Evolutionary conservation across 2,797 vertebrate species (phyloP).

Genomic region (Acanthiza pusilla): DNA sequence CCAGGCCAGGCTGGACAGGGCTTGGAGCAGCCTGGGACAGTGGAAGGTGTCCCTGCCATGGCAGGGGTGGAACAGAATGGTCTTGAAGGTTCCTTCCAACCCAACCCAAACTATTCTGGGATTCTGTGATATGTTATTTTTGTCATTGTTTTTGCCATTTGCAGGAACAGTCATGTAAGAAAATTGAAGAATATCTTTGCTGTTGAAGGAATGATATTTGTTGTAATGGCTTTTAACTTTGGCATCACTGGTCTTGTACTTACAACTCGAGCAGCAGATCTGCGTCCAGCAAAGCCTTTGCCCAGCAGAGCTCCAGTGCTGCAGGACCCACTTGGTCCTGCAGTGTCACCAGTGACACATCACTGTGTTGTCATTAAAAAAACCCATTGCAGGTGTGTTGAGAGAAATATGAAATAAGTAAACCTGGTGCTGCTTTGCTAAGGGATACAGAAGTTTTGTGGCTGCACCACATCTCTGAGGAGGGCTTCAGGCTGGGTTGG

Average conservation of each 20-base stretch:
- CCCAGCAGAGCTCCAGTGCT: background rate
- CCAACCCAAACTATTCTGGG: background rate
- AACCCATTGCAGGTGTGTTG: background rate
- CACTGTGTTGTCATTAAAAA: rapidly evolving
- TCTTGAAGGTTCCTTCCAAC: background rate
- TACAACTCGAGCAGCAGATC: background rate
- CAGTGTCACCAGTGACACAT: background rate
- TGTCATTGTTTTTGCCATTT: background rate
- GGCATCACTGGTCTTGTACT: background rate
- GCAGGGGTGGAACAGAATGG: background rate
- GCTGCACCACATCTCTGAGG: background rate
- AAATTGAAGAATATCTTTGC: background rate
- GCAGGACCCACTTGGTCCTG: background rate
- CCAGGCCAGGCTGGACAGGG: background rate
- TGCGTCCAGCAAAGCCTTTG: background rate
- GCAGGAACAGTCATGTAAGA: background rate
- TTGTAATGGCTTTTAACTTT: background rate
- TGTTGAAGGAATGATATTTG: background rate
- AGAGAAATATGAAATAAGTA: background rate
- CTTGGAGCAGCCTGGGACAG: background rate
- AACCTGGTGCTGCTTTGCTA: background rate
- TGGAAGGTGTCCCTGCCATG: background rate
- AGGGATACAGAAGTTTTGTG: background rate
- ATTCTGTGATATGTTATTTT: background rate
- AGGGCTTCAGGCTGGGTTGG: background rate